A percentile compares a stretch with the other conserved stretches of the same genome.
Evolutionary conservation across 1,140 invertebrate genomes (phyloP).

Genomic region (Drosophila lowei): DNA sequence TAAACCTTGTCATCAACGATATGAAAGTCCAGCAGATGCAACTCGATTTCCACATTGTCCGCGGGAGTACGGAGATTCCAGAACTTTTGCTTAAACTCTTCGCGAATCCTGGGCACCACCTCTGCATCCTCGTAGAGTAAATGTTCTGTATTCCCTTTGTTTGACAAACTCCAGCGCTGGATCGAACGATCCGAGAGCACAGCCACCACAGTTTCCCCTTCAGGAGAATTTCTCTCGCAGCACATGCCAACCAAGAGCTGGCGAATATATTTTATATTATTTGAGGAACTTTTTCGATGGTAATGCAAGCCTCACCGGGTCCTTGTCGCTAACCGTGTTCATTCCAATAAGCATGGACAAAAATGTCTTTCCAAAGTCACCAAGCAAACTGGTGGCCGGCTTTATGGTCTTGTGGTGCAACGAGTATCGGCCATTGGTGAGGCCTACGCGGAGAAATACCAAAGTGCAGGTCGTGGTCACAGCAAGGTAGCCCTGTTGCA

Average conservation of each 20-base stretch:
- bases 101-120: conserved; percentile 68
- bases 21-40: conserved; percentile 90
- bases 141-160: conserved; percentile 69
- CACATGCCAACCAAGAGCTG: conserved; percentile 72
- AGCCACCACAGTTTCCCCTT: conserved; percentile 56
- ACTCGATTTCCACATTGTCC: conserved; percentile 81
- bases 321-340: conserved; percentile 87
- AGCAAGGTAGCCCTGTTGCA: conserved; percentile 90
- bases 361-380: conserved; percentile 95
- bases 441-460: conserved; percentile 88
- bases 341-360: too few species aligned
- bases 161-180: conserved; percentile 74
- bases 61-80: conserved; percentile 67
- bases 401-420: conserved; percentile 89
- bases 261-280: background rate
- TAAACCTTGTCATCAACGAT: conserved; percentile 87
- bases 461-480: conserved; percentile 96
- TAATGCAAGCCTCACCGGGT: conserved; percentile 87
- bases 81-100: conserved; percentile 73
- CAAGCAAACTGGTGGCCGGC: conserved; percentile 93
- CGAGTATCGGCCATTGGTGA: conserved; percentile 86
- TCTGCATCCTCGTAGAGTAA: conserved; percentile 77
- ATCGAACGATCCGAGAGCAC: conserved; percentile 75
- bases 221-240: conserved; percentile 48
- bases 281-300: too few species aligned